These are phyloP conservation scores for Penelope pileata DNA, from an alignment of 2,113 vertebrate genomes.

Conservation along the genomic window DNA sequence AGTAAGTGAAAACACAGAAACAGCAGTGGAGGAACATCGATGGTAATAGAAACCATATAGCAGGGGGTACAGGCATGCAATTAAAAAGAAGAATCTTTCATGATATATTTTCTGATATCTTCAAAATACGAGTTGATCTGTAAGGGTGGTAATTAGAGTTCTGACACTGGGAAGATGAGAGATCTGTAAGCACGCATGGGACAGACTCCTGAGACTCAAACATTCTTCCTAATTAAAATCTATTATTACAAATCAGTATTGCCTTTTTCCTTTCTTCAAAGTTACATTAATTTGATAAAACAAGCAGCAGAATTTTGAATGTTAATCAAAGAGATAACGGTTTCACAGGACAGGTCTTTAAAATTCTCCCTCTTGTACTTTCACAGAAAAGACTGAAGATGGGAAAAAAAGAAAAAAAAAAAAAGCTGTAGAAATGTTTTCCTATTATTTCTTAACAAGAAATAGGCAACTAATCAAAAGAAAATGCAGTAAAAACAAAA, in stretches of 20 bases:
- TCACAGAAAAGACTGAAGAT: background rate
- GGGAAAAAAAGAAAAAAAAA: background rate
- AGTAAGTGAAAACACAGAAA: slow-evolving; percentile 2
- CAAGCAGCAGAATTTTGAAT: slow-evolving; percentile 34
- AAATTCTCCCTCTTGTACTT: slow-evolving; percentile 44
- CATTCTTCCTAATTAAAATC: slow-evolving; percentile 54
- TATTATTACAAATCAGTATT: slow-evolving; percentile 55
- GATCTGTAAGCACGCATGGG: background rate
- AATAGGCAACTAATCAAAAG: slow-evolving; percentile 58
- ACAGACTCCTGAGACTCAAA: slow-evolving; percentile 11
- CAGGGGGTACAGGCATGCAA: background rate
- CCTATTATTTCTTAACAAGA: slow-evolving; percentile 46
- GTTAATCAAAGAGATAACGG: slow-evolving; percentile 61
- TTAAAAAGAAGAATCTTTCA: slow-evolving; percentile 28
- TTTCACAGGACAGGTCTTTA: slow-evolving; percentile 56
- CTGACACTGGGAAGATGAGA: slow-evolving; percentile 12
- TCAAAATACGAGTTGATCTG: slow-evolving; percentile 32
- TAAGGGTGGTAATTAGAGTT: slow-evolving; percentile 43
- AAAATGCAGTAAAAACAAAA: slow-evolving; percentile 42
- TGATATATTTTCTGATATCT: slow-evolving; percentile 30
- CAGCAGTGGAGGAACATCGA: background rate
- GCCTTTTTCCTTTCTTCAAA: slow-evolving; percentile 54
- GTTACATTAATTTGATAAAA: slow-evolving; percentile 61
- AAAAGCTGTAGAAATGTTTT: slow-evolving; percentile 28
- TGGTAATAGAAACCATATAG: background rate